phyloP scores from a whole-genome alignment of 2,797 vertebrate genomes.

The Artibeus jamaicensis region DNA sequence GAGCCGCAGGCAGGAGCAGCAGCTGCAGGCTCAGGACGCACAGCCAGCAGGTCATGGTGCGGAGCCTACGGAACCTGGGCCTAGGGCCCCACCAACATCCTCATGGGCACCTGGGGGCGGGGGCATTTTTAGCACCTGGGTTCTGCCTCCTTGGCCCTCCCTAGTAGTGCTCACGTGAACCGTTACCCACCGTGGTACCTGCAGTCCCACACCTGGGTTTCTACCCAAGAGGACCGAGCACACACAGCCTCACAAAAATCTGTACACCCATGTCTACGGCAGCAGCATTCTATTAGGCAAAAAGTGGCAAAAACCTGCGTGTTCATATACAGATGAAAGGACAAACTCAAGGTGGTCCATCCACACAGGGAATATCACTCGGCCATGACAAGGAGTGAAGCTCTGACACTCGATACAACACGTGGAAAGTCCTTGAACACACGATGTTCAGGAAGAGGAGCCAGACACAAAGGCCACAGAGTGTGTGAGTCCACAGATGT shows the following conservation, averaged over 20 bases:
- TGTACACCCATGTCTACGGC: fast-evolving
- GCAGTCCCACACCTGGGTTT: background rate
- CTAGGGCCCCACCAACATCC: slow-evolving; percentile 83
- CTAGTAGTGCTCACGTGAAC: background rate
- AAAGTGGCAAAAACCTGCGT: background rate
- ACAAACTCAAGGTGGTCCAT: fast-evolving
- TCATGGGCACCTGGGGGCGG: slow-evolving; percentile 84
- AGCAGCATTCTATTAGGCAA: too few relatives aligned
- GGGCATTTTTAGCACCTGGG: background rate
- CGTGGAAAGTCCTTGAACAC: fast-evolving
- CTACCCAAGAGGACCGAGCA: too few relatives aligned
- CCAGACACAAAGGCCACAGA: background rate
- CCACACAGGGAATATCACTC: background rate
- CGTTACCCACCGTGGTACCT: fast-evolving
- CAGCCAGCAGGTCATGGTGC: slow-evolving; percentile 85
- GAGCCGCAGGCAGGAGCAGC: slow-evolving; percentile 80
- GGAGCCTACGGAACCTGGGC: slow-evolving; percentile 89
- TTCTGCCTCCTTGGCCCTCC: background rate
- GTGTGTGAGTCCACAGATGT: fast-evolving
- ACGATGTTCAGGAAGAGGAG: fast-evolving
- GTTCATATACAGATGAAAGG: fast-evolving
- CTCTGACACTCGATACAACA: fast-evolving
- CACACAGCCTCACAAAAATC: background rate
- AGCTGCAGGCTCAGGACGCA: slow-evolving; percentile 85
- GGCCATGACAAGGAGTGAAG: fast-evolving